phyloP scores from a whole-genome alignment of 2,888 invertebrate species.

The Dolichomitus sp. region DNA sequence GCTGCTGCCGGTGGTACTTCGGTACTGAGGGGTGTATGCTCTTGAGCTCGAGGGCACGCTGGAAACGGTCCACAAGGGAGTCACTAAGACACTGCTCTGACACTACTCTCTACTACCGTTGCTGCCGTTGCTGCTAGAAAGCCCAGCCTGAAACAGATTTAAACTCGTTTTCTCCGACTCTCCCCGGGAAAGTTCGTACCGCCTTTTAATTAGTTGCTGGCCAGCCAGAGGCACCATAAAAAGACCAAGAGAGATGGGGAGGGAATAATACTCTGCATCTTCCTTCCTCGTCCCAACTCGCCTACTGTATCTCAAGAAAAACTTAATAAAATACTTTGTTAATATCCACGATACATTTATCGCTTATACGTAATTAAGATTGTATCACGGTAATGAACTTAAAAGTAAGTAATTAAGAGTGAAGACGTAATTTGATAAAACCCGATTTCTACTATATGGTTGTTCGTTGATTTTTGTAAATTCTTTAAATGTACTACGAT shows the following conservation, averaged over 20 bases:
- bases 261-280: slow-evolving; percentile 20
- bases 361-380: slow-evolving; percentile 47
- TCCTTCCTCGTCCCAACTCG: slow-evolving; percentile 48
- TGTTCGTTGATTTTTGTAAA: background rate
- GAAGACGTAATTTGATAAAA: slow-evolving; percentile 38
- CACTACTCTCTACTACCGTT: slow-evolving; percentile 5
- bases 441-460: background rate
- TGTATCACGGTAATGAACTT: slow-evolving; percentile 38
- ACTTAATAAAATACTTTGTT: slow-evolving; percentile 61
- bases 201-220: slow-evolving; percentile 84
- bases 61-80: slow-evolving; percentile 85
- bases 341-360: slow-evolving; percentile 18
- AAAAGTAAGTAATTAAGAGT: slow-evolving; percentile 38
- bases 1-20: slow-evolving; percentile 77
- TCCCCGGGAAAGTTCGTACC: slow-evolving; percentile 80
- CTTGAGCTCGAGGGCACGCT: slow-evolving; percentile 71
- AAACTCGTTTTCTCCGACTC: slow-evolving; percentile 84
- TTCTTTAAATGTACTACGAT: too few relatives aligned
- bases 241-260: slow-evolving; percentile 29
- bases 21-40: slow-evolving; percentile 53
- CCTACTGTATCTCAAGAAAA: slow-evolving; percentile 36
- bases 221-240: slow-evolving; percentile 55
- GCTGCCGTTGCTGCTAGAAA: slow-evolving; percentile 74
- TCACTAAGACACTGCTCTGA: slow-evolving; percentile 83
- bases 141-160: slow-evolving; percentile 85